A percentile compares a stretch with the other conserved stretches of the same genome.
phyloP scores from a whole-genome alignment of 2,113 vertebrate species.

The Gambusia affinis region DNA sequence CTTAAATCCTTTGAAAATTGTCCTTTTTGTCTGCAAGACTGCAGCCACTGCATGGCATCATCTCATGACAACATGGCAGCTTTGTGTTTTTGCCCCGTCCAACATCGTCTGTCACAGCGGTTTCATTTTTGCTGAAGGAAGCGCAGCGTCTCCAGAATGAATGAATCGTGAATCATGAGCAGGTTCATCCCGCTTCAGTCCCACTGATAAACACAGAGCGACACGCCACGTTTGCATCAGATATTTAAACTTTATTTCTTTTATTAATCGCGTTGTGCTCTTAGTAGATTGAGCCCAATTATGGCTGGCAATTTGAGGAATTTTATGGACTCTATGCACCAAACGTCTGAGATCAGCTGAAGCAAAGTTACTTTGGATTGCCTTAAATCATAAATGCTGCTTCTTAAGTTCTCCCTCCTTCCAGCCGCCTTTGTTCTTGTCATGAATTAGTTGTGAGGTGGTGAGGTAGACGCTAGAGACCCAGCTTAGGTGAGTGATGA shows the following conservation, averaged over 20 bases:
- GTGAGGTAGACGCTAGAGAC: too few relatives aligned
- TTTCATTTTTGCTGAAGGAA: not conserved
- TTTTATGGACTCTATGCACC: not conserved
- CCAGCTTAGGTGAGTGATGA: too few relatives aligned
- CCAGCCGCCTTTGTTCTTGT: too few relatives aligned
- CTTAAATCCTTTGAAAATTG: not conserved
- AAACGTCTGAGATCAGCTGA: not conserved
- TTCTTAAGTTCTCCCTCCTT: too few relatives aligned
- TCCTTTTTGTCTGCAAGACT: not conserved
- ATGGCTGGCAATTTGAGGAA: not conserved
- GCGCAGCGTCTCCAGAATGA: not conserved
- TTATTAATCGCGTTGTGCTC: not conserved
- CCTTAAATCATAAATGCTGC: too few relatives aligned
- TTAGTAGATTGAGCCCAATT: too few relatives aligned
- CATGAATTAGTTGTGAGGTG: too few relatives aligned
- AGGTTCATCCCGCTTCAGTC: not conserved
- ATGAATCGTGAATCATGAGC: slow-evolving; percentile 40
- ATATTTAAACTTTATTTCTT: not conserved
- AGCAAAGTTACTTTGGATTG: not conserved
- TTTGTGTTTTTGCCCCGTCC: not conserved
- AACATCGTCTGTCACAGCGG: not conserved
- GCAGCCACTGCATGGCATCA: rapidly evolving
- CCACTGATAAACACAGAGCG: slow-evolving; percentile 13
- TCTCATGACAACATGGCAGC: not conserved
- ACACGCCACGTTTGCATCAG: not conserved